Evolutionary conservation across 2,797 vertebrate species (phyloP).

Genomic region (Thamnophis elegans): DNA sequence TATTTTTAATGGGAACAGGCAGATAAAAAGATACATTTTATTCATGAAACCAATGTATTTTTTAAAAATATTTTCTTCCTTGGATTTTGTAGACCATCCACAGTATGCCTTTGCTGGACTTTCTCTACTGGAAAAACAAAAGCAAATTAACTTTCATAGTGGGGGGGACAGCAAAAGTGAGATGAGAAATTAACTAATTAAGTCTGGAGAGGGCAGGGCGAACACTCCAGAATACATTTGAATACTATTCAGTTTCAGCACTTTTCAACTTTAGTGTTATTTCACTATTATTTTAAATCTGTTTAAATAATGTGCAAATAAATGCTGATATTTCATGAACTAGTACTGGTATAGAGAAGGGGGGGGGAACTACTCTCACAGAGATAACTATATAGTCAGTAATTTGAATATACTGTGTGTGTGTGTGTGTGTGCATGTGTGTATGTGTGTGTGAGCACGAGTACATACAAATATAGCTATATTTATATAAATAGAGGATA

Average conservation of each 20-base stretch:
- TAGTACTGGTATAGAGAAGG: neutral
- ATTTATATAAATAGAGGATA: neutral
- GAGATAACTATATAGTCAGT: neutral
- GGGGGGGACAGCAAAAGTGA: neutral
- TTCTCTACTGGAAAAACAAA: neutral
- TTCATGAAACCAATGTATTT: neutral
- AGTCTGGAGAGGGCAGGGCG: neutral
- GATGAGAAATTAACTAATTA: conserved; percentile 15
- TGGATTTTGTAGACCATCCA: neutral
- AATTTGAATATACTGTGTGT: neutral
- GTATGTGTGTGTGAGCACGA: too few relatives aligned
- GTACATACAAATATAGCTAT: neutral
- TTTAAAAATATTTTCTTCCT: neutral
- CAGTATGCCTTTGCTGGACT: neutral
- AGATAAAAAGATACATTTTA: neutral
- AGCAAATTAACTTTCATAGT: neutral
- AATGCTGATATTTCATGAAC: neutral
- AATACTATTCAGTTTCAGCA: neutral
- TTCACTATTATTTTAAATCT: neutral
- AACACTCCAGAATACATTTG: conserved; percentile 3
- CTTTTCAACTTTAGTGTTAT: neutral
- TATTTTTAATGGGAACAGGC: neutral
- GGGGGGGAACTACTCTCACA: neutral
- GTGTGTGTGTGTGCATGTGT: too few relatives aligned
- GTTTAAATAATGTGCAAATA: neutral